Percentiles rank a stretch among this genome's conserved stretches.
phyloP scores from a whole-genome alignment of 2,888 invertebrate genomes.

The Sepiola atlantica region DNA sequence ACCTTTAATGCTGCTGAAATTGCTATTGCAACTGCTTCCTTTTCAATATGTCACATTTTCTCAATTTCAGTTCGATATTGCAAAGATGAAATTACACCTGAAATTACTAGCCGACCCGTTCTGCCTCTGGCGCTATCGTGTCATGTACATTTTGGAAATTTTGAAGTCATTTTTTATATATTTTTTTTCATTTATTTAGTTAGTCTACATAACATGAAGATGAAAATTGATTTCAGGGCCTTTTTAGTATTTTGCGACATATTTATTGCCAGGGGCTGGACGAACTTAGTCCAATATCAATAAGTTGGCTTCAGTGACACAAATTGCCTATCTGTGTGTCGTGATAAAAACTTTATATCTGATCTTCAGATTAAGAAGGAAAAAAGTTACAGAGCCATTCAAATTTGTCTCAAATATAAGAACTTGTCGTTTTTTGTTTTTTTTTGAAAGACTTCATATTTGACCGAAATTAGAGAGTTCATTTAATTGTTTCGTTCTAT shows the following conservation, averaged over 20 bases:
- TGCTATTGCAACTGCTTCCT: constrained; percentile 32
- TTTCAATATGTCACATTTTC: constrained; percentile 32
- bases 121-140: neutral
- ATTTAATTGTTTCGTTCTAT: neutral
- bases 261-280: neutral
- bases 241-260: neutral
- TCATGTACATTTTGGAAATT: constrained; percentile 16
- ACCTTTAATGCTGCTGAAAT: neutral
- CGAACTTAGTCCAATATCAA: constrained; percentile 10
- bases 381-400: neutral
- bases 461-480: constrained; percentile 14
- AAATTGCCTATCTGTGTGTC: constrained; percentile 12
- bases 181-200: neutral
- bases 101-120: neutral
- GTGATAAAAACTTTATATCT: neutral
- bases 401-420: neutral
- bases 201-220: neutral
- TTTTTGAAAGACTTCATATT: neutral
- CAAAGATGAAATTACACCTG: neutral
- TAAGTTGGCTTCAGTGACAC: constrained; percentile 32
- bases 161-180: neutral
- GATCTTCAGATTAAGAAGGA: neutral
- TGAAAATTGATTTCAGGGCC: constrained; percentile 21
- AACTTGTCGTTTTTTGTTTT: neutral
- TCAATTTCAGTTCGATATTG: constrained; percentile 20